A percentile compares a stretch with the other conserved stretches of the same genome.
These are phyloP conservation scores for Caenorhabditis parvicauda DNA, from an alignment of 2,888 invertebrate species.

Conservation along the genomic window DNA sequence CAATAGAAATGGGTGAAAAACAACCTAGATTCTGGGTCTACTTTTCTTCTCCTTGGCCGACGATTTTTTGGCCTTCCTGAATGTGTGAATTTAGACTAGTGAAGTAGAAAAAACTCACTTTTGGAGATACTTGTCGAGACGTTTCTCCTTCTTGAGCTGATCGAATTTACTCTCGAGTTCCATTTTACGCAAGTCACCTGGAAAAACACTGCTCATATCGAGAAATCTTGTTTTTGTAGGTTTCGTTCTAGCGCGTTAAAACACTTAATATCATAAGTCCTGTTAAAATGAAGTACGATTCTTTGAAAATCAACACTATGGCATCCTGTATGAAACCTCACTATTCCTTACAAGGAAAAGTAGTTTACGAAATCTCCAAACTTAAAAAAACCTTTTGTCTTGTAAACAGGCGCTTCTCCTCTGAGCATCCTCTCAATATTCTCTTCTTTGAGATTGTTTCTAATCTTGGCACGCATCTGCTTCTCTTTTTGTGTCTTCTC, in stretches of 20 bases:
- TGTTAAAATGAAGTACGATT: too few species aligned
- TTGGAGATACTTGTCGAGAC: conserved; percentile 40
- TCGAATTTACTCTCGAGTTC: conserved; percentile 45
- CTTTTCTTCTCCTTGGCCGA: conserved; percentile 28
- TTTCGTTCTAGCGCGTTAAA: too few species aligned
- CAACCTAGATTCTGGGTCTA: too few species aligned
- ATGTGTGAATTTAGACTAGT: background rate
- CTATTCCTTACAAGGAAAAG: too few species aligned
- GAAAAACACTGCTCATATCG: conserved; percentile 4
- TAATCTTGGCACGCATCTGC: conserved; percentile 35
- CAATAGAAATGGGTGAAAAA: too few species aligned
- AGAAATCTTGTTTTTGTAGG: background rate
- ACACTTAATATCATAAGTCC: too few species aligned
- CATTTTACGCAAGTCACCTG: conserved; percentile 35
- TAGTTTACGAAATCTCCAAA: background rate
- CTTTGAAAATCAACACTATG: too few species aligned
- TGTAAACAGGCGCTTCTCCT: conserved; percentile 43
- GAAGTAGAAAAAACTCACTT: conserved; percentile 5
- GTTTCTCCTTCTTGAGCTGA: conserved; percentile 36
- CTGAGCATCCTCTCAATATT: conserved; percentile 55
- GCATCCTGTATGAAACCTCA: too few species aligned
- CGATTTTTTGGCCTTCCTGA: conserved; percentile 29
- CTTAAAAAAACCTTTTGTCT: conserved; percentile 39
- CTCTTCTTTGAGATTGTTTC: conserved; percentile 38
- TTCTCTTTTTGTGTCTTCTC: conserved; percentile 35